Conservation (phyloP, 2,888 invertebrate species). For the Dioctria rufipes region DNA sequence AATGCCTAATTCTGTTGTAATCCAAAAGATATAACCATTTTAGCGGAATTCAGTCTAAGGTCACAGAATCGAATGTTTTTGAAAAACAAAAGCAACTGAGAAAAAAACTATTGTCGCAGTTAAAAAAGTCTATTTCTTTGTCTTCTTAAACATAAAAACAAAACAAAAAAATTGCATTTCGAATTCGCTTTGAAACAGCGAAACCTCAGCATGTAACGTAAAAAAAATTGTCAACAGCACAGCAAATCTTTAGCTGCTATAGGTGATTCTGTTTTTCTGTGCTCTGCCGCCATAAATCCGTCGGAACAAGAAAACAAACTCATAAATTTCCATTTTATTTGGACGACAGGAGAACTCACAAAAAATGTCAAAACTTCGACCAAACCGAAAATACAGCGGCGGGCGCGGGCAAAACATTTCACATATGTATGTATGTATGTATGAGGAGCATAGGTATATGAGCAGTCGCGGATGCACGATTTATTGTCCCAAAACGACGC, state of each 20-base stretch:
- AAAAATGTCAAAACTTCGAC: conserved; percentile 53
- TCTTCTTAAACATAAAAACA: too few relatives aligned
- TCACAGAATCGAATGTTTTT: too few relatives aligned
- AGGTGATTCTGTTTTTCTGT: conserved; percentile 56
- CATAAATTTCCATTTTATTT: conserved; percentile 53
- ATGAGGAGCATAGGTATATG: too few relatives aligned
- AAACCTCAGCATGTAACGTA: not conserved
- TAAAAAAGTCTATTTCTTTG: too few relatives aligned
- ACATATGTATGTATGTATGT: conserved; percentile 3
- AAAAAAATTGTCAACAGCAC: not conserved
- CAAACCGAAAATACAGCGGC: conserved; percentile 21
- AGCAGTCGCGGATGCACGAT: not conserved
- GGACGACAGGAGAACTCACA: conserved; percentile 34
- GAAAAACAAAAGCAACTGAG: too few relatives aligned
- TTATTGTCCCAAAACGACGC: not conserved
- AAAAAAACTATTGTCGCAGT: too few relatives aligned
- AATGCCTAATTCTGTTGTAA: too few relatives aligned
- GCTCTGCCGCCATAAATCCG: conserved; percentile 57
- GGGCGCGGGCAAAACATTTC: conserved; percentile 22
- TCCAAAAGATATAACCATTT: too few relatives aligned
- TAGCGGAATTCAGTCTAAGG: too few relatives aligned
- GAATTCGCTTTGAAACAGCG: not conserved
- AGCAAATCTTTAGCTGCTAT: conserved; percentile 29
- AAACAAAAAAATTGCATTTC: too few relatives aligned
- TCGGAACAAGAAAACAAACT: conserved; percentile 45